These are phyloP conservation scores for Propithecus coquereli DNA, from an alignment of 2,113 vertebrate genomes.

Conservation along the genomic window DNA sequence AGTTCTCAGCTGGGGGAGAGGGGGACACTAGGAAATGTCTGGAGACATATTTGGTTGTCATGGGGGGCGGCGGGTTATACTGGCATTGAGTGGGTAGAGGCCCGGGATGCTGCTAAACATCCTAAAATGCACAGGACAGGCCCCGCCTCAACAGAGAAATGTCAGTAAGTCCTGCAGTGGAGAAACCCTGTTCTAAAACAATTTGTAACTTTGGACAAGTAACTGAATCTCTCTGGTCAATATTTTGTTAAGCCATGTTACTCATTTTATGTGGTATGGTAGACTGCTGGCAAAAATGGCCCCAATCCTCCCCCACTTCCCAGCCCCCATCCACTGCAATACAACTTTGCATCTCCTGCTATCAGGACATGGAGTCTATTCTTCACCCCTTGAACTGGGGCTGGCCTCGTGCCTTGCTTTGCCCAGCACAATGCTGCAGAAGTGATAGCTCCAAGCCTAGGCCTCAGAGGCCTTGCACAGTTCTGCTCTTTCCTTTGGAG, in stretches of 20 bases:
- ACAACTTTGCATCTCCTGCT: background rate
- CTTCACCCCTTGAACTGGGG: background rate
- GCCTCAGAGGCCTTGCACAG: background rate
- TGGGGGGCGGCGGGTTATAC: background rate
- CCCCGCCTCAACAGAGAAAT: background rate
- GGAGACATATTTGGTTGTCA: background rate
- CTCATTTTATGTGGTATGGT: background rate
- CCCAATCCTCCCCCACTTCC: background rate
- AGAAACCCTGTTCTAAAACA: background rate
- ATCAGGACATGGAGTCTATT: accelerated
- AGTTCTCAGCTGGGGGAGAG: background rate
- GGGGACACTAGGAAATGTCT: background rate
- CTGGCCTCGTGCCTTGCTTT: background rate
- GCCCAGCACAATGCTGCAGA: background rate
- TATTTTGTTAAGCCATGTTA: background rate
- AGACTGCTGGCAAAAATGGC: background rate
- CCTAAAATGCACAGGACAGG: accelerated
- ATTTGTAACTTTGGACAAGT: background rate
- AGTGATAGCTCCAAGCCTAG: background rate
- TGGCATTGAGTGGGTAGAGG: background rate
- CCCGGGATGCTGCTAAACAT: no score
- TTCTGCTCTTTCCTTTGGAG: background rate
- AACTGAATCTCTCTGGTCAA: background rate
- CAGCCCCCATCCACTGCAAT: accelerated
- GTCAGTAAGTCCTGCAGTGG: accelerated